These are phyloP conservation scores for Pterocles gutturalis DNA, from an alignment of 2,113 vertebrate genomes.

Conservation along the genomic window DNA sequence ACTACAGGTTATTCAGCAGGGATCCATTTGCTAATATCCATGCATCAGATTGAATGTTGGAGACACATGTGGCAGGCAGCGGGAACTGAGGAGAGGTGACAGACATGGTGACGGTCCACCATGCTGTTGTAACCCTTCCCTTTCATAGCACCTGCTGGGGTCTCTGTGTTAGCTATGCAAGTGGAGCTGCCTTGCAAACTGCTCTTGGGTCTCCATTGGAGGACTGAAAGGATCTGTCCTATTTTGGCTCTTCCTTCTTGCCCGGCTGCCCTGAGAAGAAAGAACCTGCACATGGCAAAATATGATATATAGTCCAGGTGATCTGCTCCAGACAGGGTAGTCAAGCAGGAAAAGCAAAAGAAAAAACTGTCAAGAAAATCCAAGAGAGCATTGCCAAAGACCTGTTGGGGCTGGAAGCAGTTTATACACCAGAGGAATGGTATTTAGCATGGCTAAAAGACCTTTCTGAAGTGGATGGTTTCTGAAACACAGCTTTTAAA, in stretches of 20 bases:
- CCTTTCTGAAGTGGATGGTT: background rate
- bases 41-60: fast-evolving
- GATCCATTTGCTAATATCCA: fast-evolving
- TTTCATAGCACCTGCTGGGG: background rate
- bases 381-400: background rate
- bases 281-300: background rate
- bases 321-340: background rate
- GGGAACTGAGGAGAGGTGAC: background rate
- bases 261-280: background rate
- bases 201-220: background rate
- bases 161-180: background rate
- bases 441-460: background rate
- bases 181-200: background rate
- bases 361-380: background rate
- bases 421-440: background rate
- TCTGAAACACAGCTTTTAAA: background rate
- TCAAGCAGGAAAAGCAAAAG: background rate
- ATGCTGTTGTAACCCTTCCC: fast-evolving
- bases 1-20: background rate
- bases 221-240: background rate
- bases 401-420: background rate
- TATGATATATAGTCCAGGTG: background rate
- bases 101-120: fast-evolving
- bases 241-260: background rate
- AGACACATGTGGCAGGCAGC: background rate